Evolutionary conservation across 2,888 invertebrate species (phyloP).

Genomic region (Trachelus stipa): DNA sequence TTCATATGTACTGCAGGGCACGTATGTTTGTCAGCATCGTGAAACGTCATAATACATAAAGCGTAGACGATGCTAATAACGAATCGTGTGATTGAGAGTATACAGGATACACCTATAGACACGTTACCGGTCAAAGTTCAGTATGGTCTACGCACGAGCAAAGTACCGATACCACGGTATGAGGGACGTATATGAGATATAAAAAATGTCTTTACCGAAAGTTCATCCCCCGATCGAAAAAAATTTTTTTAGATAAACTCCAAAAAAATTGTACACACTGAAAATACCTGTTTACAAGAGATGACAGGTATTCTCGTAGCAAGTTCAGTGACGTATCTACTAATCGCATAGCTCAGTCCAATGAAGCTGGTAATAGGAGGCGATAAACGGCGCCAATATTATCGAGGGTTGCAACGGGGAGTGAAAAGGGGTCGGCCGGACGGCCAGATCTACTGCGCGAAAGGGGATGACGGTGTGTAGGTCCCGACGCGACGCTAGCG

Average conservation of each 20-base stretch:
- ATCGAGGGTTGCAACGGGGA: conserved; percentile 45
- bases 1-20: conserved; percentile 31
- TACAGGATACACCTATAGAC: too few species aligned
- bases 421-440: too few species aligned
- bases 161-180: too few species aligned
- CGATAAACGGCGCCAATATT: conserved; percentile 61
- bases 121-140: too few species aligned
- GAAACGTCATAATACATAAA: conserved; percentile 54
- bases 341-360: conserved; percentile 61
- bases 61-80: conserved; percentile 51
- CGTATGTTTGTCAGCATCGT: conserved; percentile 54
- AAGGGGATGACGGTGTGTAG: conserved; percentile 28
- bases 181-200: too few species aligned
- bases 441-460: background rate
- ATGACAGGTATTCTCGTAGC: too few species aligned
- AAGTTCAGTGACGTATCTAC: conserved; percentile 53
- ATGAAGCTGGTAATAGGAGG: conserved; percentile 61
- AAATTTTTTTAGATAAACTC: too few species aligned
- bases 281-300: too few species aligned
- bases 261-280: too few species aligned
- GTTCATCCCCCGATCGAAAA: too few species aligned
- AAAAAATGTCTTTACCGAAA: too few species aligned
- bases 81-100: conserved; percentile 27
- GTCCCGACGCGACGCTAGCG: conserved; percentile 15
- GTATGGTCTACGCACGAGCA: too few species aligned